Evolutionary conservation across 2,797 vertebrate species (phyloP).

Genomic region (Artibeus lituratus): DNA sequence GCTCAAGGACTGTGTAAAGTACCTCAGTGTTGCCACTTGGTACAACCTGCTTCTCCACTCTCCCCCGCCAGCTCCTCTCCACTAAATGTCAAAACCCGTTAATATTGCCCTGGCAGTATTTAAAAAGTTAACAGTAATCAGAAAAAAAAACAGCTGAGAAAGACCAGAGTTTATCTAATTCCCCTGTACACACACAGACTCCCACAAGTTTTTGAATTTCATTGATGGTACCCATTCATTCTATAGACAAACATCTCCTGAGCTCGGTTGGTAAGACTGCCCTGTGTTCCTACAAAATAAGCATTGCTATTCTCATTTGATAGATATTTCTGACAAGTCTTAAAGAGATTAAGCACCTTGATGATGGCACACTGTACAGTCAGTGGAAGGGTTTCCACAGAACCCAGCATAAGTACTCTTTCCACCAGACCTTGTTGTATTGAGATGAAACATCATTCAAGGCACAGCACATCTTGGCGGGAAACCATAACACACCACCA

Average conservation of each 20-base stretch:
- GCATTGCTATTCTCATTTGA: not conserved
- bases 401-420: not conserved
- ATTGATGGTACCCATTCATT: not conserved
- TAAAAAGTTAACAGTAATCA: not conserved
- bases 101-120: not conserved
- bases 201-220: not conserved
- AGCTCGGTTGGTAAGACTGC: not conserved
- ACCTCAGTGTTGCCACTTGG: not conserved
- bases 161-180: not conserved
- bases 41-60: not conserved
- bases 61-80: not conserved
- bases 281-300: not conserved
- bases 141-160: not conserved
- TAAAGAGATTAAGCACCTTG: not conserved
- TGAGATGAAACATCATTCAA: not conserved
- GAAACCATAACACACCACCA: not conserved
- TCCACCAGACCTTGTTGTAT: not conserved
- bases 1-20: not conserved
- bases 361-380: fast-evolving
- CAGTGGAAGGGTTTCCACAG: not conserved
- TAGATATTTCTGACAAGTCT: not conserved
- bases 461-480: not conserved
- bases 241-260: not conserved
- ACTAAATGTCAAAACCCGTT: not conserved
- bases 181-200: fast-evolving